These are phyloP conservation scores for Rhinolophus sinicus DNA, from an alignment of 2,113 vertebrate species.

Conservation along the genomic window DNA sequence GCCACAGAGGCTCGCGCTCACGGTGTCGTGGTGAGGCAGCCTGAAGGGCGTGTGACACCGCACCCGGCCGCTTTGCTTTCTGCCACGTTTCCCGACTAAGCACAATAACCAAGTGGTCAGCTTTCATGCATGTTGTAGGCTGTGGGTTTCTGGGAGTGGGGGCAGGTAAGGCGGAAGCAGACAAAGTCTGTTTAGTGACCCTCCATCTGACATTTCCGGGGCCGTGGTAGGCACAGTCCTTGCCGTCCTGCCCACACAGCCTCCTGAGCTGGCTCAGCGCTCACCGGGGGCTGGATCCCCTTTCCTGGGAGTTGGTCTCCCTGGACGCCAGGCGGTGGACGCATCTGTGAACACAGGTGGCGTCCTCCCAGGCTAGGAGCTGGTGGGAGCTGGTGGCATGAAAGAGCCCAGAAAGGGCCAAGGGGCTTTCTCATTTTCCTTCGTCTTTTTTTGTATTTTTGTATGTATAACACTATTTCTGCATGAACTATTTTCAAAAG, in stretches of 20 bases:
- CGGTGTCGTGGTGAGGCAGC: no score
- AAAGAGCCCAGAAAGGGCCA: not conserved
- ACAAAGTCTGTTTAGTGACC: fast-evolving
- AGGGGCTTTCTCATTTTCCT: not conserved
- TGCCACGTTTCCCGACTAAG: not conserved
- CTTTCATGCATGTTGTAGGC: no score
- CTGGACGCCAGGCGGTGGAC: not conserved
- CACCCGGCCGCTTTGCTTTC: fast-evolving
- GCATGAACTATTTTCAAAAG: not conserved
- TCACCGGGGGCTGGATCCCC: fast-evolving
- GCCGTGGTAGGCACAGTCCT: fast-evolving
- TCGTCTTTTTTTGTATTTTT: not conserved
- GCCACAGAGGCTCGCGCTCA: no score
- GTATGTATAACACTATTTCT: not conserved
- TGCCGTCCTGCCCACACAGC: fast-evolving
- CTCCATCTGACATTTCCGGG: fast-evolving
- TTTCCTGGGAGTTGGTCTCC: not conserved
- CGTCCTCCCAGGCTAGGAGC: not conserved
- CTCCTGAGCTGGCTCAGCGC: not conserved
- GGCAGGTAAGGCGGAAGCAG: fast-evolving
- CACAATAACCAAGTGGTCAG: fast-evolving
- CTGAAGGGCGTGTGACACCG: no score
- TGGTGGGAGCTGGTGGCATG: not conserved
- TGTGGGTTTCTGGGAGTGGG: no score
- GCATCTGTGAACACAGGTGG: not conserved